Conservation (phyloP, 2,113 vertebrate species). For the Shinisaurus crocodilurus region DNA sequence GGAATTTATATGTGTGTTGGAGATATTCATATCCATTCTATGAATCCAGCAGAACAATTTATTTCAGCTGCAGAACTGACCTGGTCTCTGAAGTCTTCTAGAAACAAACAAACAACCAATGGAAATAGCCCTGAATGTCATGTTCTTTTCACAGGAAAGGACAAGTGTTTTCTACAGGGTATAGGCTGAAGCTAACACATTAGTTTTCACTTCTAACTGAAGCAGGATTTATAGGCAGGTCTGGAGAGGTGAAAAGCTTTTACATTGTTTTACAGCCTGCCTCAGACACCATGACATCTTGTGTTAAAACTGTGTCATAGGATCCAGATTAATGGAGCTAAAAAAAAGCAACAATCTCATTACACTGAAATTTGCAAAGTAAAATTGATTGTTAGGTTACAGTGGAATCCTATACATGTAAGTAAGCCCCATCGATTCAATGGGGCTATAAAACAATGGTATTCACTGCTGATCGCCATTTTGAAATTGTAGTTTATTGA, state of each 20-base stretch:
- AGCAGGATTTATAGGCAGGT: slow-evolving; percentile 12
- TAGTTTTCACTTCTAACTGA: slow-evolving; percentile 10
- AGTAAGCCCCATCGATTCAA: background rate
- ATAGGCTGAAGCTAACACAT: background rate
- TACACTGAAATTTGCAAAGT: background rate
- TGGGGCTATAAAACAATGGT: too few relatives aligned
- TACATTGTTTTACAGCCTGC: background rate
- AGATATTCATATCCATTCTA: background rate
- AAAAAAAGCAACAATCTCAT: background rate
- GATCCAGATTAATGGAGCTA: background rate
- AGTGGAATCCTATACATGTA: background rate
- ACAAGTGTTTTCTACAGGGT: slow-evolving; percentile 3
- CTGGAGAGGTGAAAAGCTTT: slow-evolving; percentile 1
- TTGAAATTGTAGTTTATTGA: too few relatives aligned
- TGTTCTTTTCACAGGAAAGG: background rate
- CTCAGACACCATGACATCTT: background rate
- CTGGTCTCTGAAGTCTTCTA: background rate
- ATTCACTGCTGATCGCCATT: too few relatives aligned
- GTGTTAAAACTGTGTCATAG: background rate
- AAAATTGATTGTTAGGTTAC: background rate
- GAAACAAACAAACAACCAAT: too few relatives aligned
- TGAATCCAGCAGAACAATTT: background rate
- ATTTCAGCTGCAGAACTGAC: background rate
- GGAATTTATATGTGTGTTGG: background rate
- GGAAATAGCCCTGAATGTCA: background rate